A percentile compares a stretch with the other conserved stretches of the same genome.
Conservation (phyloP, 2,888 invertebrate species). For the Pammene fasciana region DNA sequence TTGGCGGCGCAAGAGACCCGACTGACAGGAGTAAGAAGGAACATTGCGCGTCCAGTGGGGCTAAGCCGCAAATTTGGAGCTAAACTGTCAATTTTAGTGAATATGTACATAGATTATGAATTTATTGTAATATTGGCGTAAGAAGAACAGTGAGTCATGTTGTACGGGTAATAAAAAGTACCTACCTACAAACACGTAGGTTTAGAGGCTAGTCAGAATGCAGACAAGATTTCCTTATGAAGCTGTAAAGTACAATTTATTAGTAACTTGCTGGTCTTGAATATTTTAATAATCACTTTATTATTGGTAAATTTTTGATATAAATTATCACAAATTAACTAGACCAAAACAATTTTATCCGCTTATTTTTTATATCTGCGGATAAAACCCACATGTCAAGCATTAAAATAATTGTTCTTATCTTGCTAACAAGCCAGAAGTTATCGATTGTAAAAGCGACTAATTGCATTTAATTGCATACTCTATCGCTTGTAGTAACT, state of each 20-base stretch:
- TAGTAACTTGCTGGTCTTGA: neutral
- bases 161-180: neutral
- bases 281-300: neutral
- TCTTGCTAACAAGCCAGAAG: conserved; percentile 5
- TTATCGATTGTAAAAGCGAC: conserved; percentile 8
- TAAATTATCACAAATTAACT: neutral
- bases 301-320: neutral
- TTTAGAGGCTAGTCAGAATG: neutral
- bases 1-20: conserved; percentile 53
- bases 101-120: conserved; percentile 24
- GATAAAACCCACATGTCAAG: conserved; percentile 4
- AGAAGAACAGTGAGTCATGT: conserved; percentile 17
- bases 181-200: neutral
- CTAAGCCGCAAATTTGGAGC: conserved; percentile 67
- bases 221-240: neutral
- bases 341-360: neutral
- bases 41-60: conserved; percentile 61
- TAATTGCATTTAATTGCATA: conserved; percentile 20
- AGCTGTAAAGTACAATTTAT: neutral
- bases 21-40: conserved; percentile 55
- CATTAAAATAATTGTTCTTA: conserved; percentile 20
- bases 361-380: neutral
- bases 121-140: conserved; percentile 39
- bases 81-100: conserved; percentile 46
- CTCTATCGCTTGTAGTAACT: neutral